Conservation (phyloP, 2,888 invertebrate species). For the Dioctria rufipes region DNA sequence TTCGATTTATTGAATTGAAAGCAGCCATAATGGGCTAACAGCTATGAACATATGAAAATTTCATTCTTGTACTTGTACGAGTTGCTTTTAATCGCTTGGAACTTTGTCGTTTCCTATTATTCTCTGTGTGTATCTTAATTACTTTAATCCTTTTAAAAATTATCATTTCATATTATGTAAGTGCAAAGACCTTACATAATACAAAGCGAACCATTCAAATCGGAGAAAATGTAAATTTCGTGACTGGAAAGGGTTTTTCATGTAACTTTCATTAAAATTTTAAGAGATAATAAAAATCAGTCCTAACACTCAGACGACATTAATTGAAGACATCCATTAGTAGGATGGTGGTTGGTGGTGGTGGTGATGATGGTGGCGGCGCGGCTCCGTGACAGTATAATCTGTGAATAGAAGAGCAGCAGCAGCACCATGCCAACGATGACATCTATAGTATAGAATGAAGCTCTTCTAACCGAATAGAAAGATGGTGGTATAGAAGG, state of each 20-base stretch:
- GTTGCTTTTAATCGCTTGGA: too few relatives aligned
- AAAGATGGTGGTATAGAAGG: neutral
- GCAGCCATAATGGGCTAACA: too few relatives aligned
- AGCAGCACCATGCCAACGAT: neutral
- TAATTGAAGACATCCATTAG: constrained; percentile 13
- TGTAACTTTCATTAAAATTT: constrained; percentile 8
- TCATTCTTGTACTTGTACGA: too few relatives aligned
- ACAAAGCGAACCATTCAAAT: neutral
- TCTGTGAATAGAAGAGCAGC: neutral
- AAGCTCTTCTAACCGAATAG: too few relatives aligned
- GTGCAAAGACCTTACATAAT: neutral
- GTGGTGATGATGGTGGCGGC: neutral
- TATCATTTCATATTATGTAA: neutral
- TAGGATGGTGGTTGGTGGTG: neutral
- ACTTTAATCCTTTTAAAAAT: constrained; percentile 3
- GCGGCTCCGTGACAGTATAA: neutral
- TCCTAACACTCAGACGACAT: constrained; percentile 10
- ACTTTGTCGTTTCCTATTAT: too few relatives aligned
- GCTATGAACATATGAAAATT: too few relatives aligned
- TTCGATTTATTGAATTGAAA: too few relatives aligned
- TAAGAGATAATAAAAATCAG: constrained; percentile 6
- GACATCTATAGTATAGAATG: neutral
- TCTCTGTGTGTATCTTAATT: neutral
- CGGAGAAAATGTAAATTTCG: neutral
- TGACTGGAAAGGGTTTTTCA: constrained; percentile 9